These are phyloP conservation scores for Nanorana parkeri DNA, from an alignment of 2,113 vertebrate genomes.

Conservation along the genomic window DNA sequence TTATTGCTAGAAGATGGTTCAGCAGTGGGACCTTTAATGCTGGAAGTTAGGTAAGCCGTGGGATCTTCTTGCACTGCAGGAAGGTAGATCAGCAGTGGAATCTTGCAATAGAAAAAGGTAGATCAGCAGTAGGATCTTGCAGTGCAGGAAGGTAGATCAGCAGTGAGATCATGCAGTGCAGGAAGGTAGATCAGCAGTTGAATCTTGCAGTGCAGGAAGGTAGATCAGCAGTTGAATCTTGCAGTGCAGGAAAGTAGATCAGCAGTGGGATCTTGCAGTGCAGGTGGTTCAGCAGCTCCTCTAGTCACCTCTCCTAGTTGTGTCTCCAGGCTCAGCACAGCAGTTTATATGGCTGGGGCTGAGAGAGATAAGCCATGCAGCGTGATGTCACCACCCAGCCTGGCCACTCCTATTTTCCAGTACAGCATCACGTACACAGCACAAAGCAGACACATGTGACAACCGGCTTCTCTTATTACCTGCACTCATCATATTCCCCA, in stretches of 20 bases:
- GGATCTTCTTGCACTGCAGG: not conserved
- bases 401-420: conserved; percentile 25
- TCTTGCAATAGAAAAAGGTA: not conserved
- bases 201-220: no score
- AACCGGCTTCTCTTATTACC: not conserved
- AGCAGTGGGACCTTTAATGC: not conserved
- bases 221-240: no score
- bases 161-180: no score
- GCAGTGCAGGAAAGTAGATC: no score
- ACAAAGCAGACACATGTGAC: not conserved
- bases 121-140: no score
- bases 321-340: not conserved
- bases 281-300: not conserved
- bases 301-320: not conserved
- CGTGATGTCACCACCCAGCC: conserved; percentile 24
- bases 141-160: no score
- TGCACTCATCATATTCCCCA: no score
- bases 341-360: conserved; percentile 2
- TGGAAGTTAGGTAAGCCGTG: not conserved
- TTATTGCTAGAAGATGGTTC: not conserved
- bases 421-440: conserved; percentile 15
- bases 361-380: conserved; percentile 15
- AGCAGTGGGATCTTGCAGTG: not conserved
- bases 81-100: not conserved
- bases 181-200: no score